Evolutionary conservation across 2,113 vertebrate genomes (phyloP).

Genomic region (Sebastes schlegelii): DNA sequence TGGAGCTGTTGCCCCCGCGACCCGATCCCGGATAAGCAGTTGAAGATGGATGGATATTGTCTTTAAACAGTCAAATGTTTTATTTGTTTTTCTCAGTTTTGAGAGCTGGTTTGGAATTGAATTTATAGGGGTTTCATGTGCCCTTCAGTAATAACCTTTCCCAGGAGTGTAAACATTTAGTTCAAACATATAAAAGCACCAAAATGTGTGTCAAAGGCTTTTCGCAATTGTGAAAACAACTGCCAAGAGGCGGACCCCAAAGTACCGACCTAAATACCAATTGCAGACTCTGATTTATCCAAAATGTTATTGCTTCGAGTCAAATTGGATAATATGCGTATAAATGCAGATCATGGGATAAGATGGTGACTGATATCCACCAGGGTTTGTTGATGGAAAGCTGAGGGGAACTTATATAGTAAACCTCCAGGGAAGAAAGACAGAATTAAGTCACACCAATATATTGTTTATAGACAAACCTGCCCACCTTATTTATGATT

Average conservation of each 20-base stretch:
- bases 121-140: neutral
- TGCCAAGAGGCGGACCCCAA: neutral
- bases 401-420: neutral
- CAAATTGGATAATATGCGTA: neutral
- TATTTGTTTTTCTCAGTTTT: neutral
- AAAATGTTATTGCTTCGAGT: conserved; percentile 1
- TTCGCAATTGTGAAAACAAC: neutral
- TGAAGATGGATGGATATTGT: neutral
- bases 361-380: neutral
- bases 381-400: conserved; percentile 10
- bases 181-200: neutral
- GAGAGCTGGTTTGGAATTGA: neutral
- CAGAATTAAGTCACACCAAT: conserved; percentile 41
- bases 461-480: conserved; percentile 45
- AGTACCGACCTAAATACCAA: neutral
- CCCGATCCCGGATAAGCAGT: no score
- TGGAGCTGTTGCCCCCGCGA: no score
- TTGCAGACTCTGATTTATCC: neutral
- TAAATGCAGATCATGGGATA: conserved; percentile 13
- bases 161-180: conserved; percentile 8
- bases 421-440: conserved; percentile 66
- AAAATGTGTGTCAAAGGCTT: neutral
- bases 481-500: conserved; percentile 3
- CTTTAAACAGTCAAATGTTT: neutral
- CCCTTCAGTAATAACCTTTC: neutral